phyloP scores from a whole-genome alignment of 2,888 invertebrate species.

The Melolontha melolontha region DNA sequence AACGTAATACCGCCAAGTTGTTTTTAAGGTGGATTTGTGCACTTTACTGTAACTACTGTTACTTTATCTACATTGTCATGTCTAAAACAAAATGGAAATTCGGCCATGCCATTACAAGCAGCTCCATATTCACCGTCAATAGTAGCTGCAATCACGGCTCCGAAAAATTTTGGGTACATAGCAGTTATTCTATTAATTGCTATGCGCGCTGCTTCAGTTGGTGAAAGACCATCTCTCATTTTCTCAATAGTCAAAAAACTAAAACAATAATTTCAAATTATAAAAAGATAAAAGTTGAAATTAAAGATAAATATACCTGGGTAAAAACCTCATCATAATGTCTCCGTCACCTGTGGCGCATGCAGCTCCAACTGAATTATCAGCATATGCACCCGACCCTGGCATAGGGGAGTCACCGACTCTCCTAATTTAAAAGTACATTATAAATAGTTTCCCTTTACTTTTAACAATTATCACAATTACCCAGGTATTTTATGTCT shows the following conservation, averaged over 20 bases:
- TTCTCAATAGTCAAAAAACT: conserved; percentile 91
- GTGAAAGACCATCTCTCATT: conserved; percentile 83
- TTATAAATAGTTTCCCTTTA: too few species aligned
- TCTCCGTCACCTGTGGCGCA: conserved; percentile 96
- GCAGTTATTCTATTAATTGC: conserved; percentile 81
- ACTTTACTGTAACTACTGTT: conserved; percentile 24
- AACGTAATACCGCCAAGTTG: too few species aligned
- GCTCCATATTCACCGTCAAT: conserved; percentile 83
- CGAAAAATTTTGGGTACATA: conserved; percentile 84
- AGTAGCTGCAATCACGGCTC: conserved; percentile 84
- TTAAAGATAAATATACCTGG: conserved; percentile 71
- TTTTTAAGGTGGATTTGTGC: conserved; percentile 11
- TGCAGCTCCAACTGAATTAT: conserved; percentile 85
- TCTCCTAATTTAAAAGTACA: conserved; percentile 66
- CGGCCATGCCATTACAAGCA: conserved; percentile 80
- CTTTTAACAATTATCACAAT: conserved; percentile 13
- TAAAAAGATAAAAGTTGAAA: not conserved
- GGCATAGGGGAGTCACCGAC: conserved; percentile 88
- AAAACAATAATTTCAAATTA: conserved; percentile 50
- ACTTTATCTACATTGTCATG: conserved; percentile 54
- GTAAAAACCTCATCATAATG: conserved; percentile 95
- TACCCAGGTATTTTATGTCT: conserved; percentile 93
- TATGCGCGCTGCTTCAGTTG: conserved; percentile 77
- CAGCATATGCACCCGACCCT: conserved; percentile 96
- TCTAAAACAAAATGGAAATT: conserved; percentile 73